Percentiles rank a stretch among this genome's conserved stretches.
Conservation (phyloP, 2,888 invertebrate genomes). For the Amphipoea lucens region DNA sequence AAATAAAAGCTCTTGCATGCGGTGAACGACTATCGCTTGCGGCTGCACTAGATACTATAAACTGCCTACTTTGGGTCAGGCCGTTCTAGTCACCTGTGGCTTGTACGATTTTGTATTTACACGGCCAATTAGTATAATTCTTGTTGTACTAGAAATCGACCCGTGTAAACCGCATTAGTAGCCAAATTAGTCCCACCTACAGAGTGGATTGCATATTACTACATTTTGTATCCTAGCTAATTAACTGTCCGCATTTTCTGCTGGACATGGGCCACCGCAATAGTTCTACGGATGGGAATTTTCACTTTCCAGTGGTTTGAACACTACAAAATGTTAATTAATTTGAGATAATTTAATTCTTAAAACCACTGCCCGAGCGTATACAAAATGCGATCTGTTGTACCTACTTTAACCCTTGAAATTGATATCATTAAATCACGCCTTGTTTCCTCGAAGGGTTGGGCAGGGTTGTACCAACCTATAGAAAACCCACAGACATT, state of each 20-base stretch:
- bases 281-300: neutral
- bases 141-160: neutral
- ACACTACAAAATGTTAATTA: constrained; percentile 2
- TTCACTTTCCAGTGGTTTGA: neutral
- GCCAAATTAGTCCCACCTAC: neutral
- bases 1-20: neutral
- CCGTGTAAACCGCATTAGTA: neutral
- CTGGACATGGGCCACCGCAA: neutral
- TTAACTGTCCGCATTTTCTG: constrained; percentile 6
- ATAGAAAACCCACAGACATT: neutral
- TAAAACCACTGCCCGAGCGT: neutral
- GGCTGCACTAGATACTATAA: neutral
- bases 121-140: neutral
- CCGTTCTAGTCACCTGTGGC: neutral
- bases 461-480: neutral
- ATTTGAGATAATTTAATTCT: neutral
- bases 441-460: neutral
- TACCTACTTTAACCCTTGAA: neutral
- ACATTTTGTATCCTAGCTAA: neutral
- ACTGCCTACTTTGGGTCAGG: neutral
- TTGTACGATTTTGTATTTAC: neutral
- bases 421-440: neutral
- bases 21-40: neutral
- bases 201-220: neutral
- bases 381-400: neutral